Percentiles rank a stretch among this genome's conserved stretches.
Evolutionary conservation across 2,113 vertebrate genomes (phyloP).

Genomic region (Eulemur rufifrons): DNA sequence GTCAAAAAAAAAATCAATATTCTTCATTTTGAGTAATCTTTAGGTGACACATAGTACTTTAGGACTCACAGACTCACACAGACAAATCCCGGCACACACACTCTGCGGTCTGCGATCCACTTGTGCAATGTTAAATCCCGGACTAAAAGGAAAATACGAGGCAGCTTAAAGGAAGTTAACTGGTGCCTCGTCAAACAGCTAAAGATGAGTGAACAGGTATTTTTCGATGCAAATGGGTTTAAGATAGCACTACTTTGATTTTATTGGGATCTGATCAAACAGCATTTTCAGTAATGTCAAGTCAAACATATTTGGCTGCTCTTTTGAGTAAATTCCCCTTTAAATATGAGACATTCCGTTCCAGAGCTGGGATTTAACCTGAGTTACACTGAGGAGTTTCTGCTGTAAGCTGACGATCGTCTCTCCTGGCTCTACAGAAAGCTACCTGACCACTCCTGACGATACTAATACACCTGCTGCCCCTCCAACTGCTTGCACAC

Average conservation of each 20-base stretch:
- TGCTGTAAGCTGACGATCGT: background rate
- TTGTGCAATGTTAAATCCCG: background rate
- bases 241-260: background rate
- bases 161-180: background rate
- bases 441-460: background rate
- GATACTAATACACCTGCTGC: background rate
- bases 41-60: background rate
- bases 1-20: background rate
- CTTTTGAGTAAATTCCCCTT: background rate
- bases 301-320: background rate
- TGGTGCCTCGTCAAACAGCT: background rate
- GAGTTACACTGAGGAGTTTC: background rate
- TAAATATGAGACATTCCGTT: background rate
- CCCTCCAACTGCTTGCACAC: background rate
- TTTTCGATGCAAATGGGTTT: background rate
- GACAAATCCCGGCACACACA: background rate
- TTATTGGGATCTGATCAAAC: background rate
- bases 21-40: constrained; percentile 5
- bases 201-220: background rate
- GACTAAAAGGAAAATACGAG: background rate
- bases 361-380: background rate
- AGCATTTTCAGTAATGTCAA: background rate
- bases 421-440: background rate
- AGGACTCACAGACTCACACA: background rate
- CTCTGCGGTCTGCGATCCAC: background rate